Conservation (phyloP, 2,888 invertebrate species). For the Trachelus iudaicus region DNA sequence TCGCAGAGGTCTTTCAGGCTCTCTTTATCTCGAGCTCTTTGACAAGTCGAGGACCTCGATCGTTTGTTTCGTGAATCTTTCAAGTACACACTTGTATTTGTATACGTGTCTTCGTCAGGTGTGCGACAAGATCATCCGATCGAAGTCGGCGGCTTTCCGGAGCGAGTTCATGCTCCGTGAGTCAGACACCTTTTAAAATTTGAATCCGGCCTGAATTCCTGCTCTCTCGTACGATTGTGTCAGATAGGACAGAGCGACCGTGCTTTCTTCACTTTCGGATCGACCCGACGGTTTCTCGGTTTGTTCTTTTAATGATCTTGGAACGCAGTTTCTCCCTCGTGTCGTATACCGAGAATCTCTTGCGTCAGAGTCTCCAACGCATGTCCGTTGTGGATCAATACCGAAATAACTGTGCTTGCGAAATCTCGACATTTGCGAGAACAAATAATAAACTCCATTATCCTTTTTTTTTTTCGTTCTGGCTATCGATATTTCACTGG, state of each 20-base stretch:
- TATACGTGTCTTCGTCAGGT: background rate
- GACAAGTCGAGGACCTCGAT: background rate
- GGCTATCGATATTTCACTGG: background rate
- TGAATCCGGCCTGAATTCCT: slow-evolving; percentile 1
- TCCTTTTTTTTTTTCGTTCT: background rate
- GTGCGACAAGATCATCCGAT: background rate
- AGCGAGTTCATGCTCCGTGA: background rate
- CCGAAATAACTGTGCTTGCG: background rate
- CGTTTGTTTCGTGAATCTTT: background rate
- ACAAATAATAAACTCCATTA: background rate
- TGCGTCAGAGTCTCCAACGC: background rate
- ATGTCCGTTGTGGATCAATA: background rate
- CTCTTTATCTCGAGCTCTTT: background rate
- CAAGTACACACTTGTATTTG: background rate
- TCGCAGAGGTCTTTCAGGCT: background rate
- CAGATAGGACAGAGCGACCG: background rate
- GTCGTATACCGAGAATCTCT: background rate
- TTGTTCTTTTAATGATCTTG: background rate
- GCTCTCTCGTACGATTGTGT: background rate
- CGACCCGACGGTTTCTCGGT: background rate
- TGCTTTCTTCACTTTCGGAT: background rate
- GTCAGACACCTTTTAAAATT: background rate
- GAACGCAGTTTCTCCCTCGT: background rate
- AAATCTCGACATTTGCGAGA: background rate
- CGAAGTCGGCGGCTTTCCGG: background rate